phyloP scores from a whole-genome alignment of 2,113 vertebrate genomes.

The Myrmecophaga tridactyla region DNA sequence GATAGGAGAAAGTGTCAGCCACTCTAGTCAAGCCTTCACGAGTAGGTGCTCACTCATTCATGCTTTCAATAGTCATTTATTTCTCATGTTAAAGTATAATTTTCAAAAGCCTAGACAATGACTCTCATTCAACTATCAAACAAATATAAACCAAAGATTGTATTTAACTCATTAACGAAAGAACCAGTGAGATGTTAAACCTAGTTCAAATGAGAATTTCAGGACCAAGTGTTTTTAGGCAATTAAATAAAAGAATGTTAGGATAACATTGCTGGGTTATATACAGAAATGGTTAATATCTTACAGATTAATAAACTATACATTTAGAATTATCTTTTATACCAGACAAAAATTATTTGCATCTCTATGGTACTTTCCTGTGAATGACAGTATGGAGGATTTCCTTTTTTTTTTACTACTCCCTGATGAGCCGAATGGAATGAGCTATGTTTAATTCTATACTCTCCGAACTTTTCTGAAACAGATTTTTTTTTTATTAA shows the following conservation, averaged over 20 bases:
- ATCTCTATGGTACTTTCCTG: not conserved
- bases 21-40: not conserved
- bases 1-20: not conserved
- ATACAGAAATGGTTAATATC: not conserved
- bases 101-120: not conserved
- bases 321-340: not conserved
- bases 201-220: not conserved
- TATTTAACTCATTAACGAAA: constrained; percentile 16
- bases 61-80: not conserved
- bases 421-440: not conserved
- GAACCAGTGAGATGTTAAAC: not conserved
- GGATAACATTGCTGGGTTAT: not conserved
- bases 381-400: not conserved
- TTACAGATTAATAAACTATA: not conserved
- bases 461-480: not conserved
- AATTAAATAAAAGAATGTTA: not conserved
- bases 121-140: not conserved
- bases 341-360: not conserved
- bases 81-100: not conserved
- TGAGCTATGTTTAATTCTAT: not conserved
- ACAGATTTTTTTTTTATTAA: not conserved
- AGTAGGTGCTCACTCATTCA: not conserved
- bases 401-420: not conserved
- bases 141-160: not conserved
- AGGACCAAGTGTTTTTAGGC: not conserved